Base-by-base conservation (phyloP, 1,140 invertebrate genomes). In the Drosophila jambulina region DNA sequence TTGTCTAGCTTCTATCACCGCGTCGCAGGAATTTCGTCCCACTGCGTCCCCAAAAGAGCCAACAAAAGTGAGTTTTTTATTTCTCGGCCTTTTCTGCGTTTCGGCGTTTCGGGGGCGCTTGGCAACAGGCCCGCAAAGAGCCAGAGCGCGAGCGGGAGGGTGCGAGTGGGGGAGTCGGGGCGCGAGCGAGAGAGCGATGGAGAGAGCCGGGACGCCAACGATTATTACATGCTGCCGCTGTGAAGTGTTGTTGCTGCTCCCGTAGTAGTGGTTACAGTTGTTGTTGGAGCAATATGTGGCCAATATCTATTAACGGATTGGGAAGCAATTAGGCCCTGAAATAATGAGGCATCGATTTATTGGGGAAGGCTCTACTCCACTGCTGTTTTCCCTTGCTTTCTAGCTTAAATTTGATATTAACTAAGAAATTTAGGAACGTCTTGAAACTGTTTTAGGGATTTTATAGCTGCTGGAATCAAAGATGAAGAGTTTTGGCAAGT, bases 121-220 rank as follows among this genome's bases (percentile, higher is more conserved):
- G 85, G 75, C 84, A 88, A 88, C 84, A 88, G 87, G 84, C 67
- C 46, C 85, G 71, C 36, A 56, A 38, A 84, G 71, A 83, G 68
- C 72, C 23, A 13, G 40, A 27, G 34, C 58, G 60, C 42, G 53
- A 43, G 60, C 12, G 51, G 51, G 51, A 51, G 36, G 29, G 42
- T 23, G 25, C 48, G 65, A 34, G 65, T 25, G 65, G 46, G 65
- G 45, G 48, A 38, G 46, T n/a, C 4, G 29, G 25, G 13, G 68
- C 36, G 51, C 36, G 38, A 56, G 40, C 27, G 46, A 27, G 67
- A 29, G 34, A 54, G 25, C 38, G 19, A 38, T 21, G 27, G 46
- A 42, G 68, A 72, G 71, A 70, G 67, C 71, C 71, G 71, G 71
- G 71, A 75, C 71, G 71, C 71, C 71, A 75, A 60, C 48, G 69